Conservation (phyloP, 2,888 invertebrate species). For the Drosophila incognita region DNA sequence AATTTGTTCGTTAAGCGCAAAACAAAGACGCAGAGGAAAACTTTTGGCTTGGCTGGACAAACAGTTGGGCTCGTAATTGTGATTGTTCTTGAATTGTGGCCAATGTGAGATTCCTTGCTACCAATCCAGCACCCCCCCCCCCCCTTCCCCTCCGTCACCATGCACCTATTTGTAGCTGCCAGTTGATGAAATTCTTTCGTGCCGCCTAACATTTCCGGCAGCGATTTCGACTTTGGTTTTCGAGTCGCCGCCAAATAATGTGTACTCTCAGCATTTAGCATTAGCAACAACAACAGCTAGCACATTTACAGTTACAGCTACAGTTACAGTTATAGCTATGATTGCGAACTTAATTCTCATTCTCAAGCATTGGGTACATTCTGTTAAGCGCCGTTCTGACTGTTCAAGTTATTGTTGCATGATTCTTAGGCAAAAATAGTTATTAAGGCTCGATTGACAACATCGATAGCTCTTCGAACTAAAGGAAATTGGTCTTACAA, state of each 20-base stretch:
- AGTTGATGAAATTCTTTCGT: conserved; percentile 71
- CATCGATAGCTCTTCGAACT: background rate
- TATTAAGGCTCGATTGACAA: background rate
- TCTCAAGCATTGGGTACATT: background rate
- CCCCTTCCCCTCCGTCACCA: background rate
- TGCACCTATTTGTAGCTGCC: conserved; percentile 1
- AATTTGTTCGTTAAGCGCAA: conserved; percentile 43
- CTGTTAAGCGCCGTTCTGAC: conserved; percentile 4
- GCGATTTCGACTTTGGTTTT: conserved; percentile 11
- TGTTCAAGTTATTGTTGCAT: background rate
- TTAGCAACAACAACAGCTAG: conserved; percentile 6
- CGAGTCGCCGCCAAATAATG: conserved; percentile 28
- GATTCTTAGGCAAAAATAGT: background rate
- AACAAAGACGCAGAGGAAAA: conserved; percentile 19
- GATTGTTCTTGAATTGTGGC: conserved; percentile 4
- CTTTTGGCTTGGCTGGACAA: conserved; percentile 29
- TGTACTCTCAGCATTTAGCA: background rate
- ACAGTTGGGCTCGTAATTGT: conserved; percentile 7
- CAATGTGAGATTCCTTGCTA: background rate
- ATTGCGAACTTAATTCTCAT: background rate
- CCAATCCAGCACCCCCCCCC: background rate
- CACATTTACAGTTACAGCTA: conserved; percentile 5
- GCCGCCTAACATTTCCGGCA: conserved; percentile 67
- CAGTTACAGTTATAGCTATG: background rate
- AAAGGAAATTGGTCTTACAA: background rate